phyloP scores from a whole-genome alignment of 2,113 vertebrate species.

The Piprites chloris region DNA sequence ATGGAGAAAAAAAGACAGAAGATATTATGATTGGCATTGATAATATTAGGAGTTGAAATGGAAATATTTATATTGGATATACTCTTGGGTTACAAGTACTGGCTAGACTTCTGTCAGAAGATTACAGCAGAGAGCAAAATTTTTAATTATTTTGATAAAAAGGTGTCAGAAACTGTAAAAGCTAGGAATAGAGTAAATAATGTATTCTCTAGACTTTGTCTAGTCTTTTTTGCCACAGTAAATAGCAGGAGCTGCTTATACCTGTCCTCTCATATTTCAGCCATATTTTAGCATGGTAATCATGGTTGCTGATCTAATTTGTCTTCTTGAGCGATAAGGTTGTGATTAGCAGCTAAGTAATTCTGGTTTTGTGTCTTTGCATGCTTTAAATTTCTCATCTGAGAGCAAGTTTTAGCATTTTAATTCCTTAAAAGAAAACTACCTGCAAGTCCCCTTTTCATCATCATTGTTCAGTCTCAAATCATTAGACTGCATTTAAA shows the following conservation, averaged over 20 bases:
- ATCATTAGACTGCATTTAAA: neutral
- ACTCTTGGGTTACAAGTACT: neutral
- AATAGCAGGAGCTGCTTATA: neutral
- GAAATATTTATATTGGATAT: neutral
- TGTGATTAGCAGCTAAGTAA: neutral
- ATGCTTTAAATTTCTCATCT: neutral
- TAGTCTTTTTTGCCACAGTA: neutral
- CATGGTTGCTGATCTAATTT: neutral
- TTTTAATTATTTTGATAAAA: neutral
- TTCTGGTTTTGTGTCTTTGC: neutral
- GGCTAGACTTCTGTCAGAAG: neutral
- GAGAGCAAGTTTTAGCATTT: neutral
- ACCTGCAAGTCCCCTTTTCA: neutral
- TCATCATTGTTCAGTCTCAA: neutral
- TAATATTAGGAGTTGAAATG: neutral
- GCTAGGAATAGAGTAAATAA: neutral
- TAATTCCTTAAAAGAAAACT: neutral
- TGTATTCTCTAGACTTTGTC: neutral
- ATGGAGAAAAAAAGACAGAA: neutral
- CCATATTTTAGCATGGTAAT: neutral
- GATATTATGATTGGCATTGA: neutral
- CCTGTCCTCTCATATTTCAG: neutral
- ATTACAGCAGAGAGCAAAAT: neutral
- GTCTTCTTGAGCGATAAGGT: neutral
- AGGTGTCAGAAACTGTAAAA: neutral